phyloP scores from a whole-genome alignment of 2,888 invertebrate species.

The Brassicogethes aeneus region DNA sequence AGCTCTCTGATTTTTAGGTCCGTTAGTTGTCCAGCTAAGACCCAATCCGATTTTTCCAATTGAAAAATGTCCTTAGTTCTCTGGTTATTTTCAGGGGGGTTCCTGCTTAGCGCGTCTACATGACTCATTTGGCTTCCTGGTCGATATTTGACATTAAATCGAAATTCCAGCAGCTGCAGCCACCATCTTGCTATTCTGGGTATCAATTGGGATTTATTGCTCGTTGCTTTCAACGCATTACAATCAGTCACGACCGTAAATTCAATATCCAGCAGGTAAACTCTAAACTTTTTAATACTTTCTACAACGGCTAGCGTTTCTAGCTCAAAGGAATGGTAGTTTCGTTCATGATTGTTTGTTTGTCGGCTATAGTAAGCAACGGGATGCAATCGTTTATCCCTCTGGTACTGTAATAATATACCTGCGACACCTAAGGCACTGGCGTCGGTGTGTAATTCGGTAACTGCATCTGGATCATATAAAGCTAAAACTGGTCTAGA shows the following conservation, averaged over 20 bases:
- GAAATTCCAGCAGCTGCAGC: conserved; percentile 17
- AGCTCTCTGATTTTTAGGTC: conserved; percentile 16
- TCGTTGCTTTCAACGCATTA: conserved; percentile 23
- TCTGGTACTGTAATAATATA: conserved; percentile 23
- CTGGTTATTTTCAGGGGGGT: conserved; percentile 13
- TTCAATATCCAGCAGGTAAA: conserved; percentile 25
- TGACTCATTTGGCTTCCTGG: conserved; percentile 16
- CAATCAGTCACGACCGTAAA: conserved; percentile 31
- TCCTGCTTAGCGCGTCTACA: conserved; percentile 21
- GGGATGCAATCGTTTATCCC: conserved; percentile 19
- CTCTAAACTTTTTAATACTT: conserved; percentile 27
- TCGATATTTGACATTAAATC: conserved; percentile 17
- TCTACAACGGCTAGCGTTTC: conserved; percentile 32
- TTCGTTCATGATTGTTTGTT: conserved; percentile 26
- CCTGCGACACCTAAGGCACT: conserved; percentile 22
- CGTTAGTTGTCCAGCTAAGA: conserved; percentile 18
- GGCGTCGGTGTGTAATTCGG: conserved; percentile 26
- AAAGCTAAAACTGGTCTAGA: conserved; percentile 14
- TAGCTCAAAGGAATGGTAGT: conserved; percentile 31
- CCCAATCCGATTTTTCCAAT: conserved; percentile 19
- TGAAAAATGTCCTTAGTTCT: conserved; percentile 10
- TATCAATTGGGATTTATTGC: conserved; percentile 23
- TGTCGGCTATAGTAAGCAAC: conserved; percentile 29
- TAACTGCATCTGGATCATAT: conserved; percentile 17
- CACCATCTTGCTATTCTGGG: conserved; percentile 25